Percentiles rank a stretch among this genome's conserved stretches.
phyloP scores from a whole-genome alignment of 2,888 invertebrate species.

The Zygothrica quintamaculata region DNA sequence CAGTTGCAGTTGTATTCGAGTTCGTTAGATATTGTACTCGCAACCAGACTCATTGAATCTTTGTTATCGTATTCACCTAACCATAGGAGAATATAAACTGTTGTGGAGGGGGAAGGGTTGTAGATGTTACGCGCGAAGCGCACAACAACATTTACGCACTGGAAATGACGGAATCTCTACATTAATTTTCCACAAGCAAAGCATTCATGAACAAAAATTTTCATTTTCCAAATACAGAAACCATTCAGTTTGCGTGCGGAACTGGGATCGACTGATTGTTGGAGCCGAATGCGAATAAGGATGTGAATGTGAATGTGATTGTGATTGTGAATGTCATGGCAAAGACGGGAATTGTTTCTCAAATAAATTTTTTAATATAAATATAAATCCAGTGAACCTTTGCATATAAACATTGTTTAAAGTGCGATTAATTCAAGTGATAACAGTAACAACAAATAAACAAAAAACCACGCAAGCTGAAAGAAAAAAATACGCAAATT shows the following conservation, averaged over 20 bases:
- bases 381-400: constrained; percentile 38
- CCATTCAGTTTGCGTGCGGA: constrained; percentile 78
- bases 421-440: constrained; percentile 26
- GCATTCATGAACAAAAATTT: constrained; percentile 53
- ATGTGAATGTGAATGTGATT: constrained; percentile 24
- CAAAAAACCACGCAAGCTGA: constrained; percentile 37
- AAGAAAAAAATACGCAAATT: constrained; percentile 8
- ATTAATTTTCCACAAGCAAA: constrained; percentile 61
- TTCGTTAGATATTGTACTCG: constrained; percentile 24
- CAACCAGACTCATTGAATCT: constrained; percentile 42
- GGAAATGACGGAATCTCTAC: constrained; percentile 76
- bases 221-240: constrained; percentile 80
- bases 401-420: constrained; percentile 8
- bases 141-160: constrained; percentile 74
- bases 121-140: too few relatives aligned
- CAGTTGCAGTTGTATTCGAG: constrained; percentile 42
- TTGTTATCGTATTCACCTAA: constrained; percentile 25
- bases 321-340: constrained; percentile 33
- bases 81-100: constrained; percentile 20
- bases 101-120: constrained; percentile 29
- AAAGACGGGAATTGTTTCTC: constrained; percentile 26
- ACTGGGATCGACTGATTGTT: constrained; percentile 68
- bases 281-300: constrained; percentile 48
- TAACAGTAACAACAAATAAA: constrained; percentile 11
- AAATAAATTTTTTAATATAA: constrained; percentile 37